Percentiles rank a stretch among this genome's conserved stretches.
These are phyloP conservation scores for Hemitrygon akajei DNA, from an alignment of 2,797 vertebrate genomes.

Conservation along the genomic window DNA sequence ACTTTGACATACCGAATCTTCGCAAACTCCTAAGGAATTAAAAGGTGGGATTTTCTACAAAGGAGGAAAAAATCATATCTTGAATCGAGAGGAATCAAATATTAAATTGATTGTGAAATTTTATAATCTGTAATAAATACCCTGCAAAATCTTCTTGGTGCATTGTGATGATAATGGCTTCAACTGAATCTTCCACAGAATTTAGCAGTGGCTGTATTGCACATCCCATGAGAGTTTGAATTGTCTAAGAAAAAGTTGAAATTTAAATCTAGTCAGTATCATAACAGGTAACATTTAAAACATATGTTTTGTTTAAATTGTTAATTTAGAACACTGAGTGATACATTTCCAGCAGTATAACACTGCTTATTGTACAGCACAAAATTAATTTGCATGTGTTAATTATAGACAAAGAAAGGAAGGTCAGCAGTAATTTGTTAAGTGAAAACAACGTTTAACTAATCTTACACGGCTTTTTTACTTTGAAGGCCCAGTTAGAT, in stretches of 20 bases:
- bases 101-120: neutral
- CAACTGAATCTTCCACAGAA: slow-evolving; percentile 87
- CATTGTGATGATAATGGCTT: slow-evolving; percentile 93
- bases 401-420: neutral
- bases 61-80: neutral
- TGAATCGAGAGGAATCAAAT: neutral
- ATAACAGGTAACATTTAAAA: neutral
- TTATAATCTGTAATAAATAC: slow-evolving; percentile 51
- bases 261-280: neutral
- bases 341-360: neutral
- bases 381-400: neutral
- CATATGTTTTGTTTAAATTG: neutral
- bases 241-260: slow-evolving; percentile 53
- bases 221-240: slow-evolving; percentile 77
- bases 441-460: neutral
- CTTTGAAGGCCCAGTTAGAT: too few relatives aligned
- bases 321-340: neutral
- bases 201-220: slow-evolving; percentile 83
- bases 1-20: too few relatives aligned
- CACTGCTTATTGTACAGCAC: neutral
- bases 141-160: slow-evolving; percentile 95
- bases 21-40: too few relatives aligned
- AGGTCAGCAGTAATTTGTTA: neutral
- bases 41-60: neutral
- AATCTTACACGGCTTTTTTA: too few relatives aligned